These are phyloP conservation scores for Leptatherina wallacei DNA, from an alignment of 2,797 vertebrate genomes.

Conservation along the genomic window DNA sequence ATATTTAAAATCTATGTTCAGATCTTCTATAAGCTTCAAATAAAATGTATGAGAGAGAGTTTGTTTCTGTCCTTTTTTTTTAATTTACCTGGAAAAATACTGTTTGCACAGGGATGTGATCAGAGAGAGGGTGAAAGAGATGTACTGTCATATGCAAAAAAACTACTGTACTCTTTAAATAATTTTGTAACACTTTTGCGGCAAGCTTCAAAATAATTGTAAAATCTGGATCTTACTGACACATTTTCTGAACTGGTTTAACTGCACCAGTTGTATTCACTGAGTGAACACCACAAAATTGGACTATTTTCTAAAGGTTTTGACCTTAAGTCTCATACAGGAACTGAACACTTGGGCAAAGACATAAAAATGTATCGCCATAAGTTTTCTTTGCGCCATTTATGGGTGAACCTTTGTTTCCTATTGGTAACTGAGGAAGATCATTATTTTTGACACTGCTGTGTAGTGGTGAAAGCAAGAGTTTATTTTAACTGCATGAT, in stretches of 20 bases:
- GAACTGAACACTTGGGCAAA: background rate
- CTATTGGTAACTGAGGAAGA: background rate
- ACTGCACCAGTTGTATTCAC: background rate
- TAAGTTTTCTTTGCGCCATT: background rate
- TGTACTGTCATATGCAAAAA: background rate
- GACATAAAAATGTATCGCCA: background rate
- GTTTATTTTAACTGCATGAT: background rate
- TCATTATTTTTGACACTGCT: background rate
- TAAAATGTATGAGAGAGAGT: slow-evolving; percentile 54
- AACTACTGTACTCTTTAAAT: background rate
- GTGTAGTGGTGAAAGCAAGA: too few species aligned
- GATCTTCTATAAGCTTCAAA: slow-evolving; percentile 71
- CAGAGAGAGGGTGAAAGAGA: background rate
- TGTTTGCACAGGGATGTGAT: background rate
- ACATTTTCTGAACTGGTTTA: background rate
- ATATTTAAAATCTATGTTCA: slow-evolving; percentile 73
- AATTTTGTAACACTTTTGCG: background rate
- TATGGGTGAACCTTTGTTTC: too few species aligned
- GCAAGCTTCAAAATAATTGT: background rate
- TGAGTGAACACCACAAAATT: background rate
- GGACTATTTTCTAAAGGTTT: background rate
- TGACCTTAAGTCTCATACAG: background rate
- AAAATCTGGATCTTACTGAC: background rate
- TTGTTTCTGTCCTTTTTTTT: slow-evolving; percentile 20
- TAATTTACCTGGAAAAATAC: background rate